phyloP scores from a whole-genome alignment of 2,113 vertebrate species.

The Theristicus caerulescens region DNA sequence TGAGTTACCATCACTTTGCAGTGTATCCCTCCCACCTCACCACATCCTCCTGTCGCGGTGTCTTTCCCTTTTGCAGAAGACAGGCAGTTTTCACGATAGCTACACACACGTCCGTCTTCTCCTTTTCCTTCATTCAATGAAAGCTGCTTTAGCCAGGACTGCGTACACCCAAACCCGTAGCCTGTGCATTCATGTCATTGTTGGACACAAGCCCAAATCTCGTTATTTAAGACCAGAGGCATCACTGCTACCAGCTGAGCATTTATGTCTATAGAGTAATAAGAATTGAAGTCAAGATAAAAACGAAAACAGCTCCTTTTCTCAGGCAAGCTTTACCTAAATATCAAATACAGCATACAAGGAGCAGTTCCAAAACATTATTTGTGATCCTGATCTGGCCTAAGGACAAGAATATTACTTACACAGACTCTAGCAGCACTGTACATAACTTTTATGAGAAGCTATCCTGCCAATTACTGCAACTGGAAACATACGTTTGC shows the following conservation, averaged over 20 bases:
- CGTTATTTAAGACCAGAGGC: background rate
- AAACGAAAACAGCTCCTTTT: constrained; percentile 51
- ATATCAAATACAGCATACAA: constrained; percentile 47
- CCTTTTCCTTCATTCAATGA: background rate
- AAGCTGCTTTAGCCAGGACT: background rate
- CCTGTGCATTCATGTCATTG: background rate
- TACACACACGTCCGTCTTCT: background rate
- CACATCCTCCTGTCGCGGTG: background rate
- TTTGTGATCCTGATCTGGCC: constrained; percentile 61
- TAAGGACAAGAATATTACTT: constrained; percentile 63
- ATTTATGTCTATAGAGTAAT: constrained; percentile 40
- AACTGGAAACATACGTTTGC: constrained; percentile 40
- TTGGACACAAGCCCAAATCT: background rate
- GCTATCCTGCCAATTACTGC: constrained; percentile 59
- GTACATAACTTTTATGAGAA: constrained; percentile 44
- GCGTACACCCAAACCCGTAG: background rate
- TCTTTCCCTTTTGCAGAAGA: background rate
- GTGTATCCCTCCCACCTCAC: background rate
- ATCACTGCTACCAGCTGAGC: constrained; percentile 22
- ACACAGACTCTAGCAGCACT: constrained; percentile 25
- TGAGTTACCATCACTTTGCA: background rate
- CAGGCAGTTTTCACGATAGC: background rate
- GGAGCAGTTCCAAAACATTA: constrained; percentile 52
- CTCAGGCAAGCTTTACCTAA: constrained; percentile 44
- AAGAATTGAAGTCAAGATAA: constrained; percentile 40